phyloP scores from a whole-genome alignment of 2,797 vertebrate species.

The Pyrocephalus nanus region DNA sequence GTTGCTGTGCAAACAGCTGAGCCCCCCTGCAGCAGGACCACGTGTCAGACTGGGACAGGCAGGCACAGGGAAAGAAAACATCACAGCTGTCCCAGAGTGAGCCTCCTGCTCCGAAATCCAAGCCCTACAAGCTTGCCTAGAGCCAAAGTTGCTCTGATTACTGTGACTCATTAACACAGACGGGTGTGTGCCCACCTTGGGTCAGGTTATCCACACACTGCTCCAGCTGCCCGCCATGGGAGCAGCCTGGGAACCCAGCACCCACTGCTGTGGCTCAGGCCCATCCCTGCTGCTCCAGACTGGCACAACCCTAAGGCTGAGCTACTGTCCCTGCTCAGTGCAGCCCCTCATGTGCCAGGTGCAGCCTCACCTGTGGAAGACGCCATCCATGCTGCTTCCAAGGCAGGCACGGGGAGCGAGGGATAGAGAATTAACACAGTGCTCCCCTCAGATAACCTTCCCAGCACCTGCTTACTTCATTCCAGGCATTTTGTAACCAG shows the following conservation, averaged over 20 bases:
- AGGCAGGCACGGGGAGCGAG: fast-evolving
- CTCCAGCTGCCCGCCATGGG: background rate
- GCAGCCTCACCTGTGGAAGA: background rate
- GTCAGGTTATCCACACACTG: fast-evolving
- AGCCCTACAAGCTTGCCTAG: background rate
- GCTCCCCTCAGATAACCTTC: slow-evolving; percentile 47
- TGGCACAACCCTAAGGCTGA: background rate
- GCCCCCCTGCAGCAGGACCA: background rate
- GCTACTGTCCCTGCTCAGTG: background rate
- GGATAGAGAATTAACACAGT: fast-evolving
- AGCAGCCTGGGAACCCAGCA: background rate
- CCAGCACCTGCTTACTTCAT: slow-evolving; percentile 39
- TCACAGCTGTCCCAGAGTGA: background rate
- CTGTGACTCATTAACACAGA: fast-evolving
- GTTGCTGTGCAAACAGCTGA: background rate
- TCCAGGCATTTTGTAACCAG: slow-evolving; percentile 49
- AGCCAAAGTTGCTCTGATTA: background rate
- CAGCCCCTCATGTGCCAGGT: background rate
- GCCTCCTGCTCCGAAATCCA: background rate
- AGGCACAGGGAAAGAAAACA: background rate
- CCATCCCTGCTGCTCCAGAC: background rate
- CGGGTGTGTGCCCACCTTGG: background rate
- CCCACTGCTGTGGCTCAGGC: fast-evolving
- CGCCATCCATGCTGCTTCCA: background rate
- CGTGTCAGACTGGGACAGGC: background rate